Conservation (phyloP, 2,888 invertebrate genomes). For the Cotesia congregata region DNA sequence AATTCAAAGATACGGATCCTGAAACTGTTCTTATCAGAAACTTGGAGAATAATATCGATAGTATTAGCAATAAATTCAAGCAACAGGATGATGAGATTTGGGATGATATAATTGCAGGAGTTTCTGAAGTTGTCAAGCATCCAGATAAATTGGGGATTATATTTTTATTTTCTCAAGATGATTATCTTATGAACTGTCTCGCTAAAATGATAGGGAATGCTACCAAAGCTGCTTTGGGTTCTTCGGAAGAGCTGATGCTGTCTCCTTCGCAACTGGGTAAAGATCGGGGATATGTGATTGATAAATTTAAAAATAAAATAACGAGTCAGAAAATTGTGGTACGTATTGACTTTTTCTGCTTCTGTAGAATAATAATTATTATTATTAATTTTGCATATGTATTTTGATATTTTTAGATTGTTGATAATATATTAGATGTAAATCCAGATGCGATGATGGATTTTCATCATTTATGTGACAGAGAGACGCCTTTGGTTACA, state of each 20-base stretch:
- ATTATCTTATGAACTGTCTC: conserved; percentile 57
- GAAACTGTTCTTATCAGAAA: conserved; percentile 17
- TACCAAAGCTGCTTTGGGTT: conserved; percentile 58
- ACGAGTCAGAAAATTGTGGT: conserved; percentile 57
- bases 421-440: conserved; percentile 59
- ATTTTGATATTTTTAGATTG: conserved; percentile 55
- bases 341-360: conserved; percentile 42
- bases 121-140: conserved; percentile 58
- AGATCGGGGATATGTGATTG: conserved; percentile 65
- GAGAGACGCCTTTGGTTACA: conserved; percentile 69
- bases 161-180: conserved; percentile 66
- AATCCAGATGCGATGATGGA: conserved; percentile 65
- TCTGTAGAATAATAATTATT: conserved; percentile 2
- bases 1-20: neutral
- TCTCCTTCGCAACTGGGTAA: conserved; percentile 65
- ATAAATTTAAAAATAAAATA: conserved; percentile 47
- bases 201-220: conserved; percentile 61
- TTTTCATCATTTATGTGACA: conserved; percentile 75
- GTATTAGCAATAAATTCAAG: conserved; percentile 55
- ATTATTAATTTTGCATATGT: neutral
- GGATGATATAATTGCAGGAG: conserved; percentile 61
- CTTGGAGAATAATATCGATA: conserved; percentile 40
- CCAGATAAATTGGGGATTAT: conserved; percentile 66
- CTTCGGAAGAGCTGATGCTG: conserved; percentile 61
- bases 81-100: conserved; percentile 65